A percentile compares a stretch with the other conserved stretches of the same genome.
These are phyloP conservation scores for Mustelus asterias DNA, from an alignment of 2,113 vertebrate genomes.

Conservation along the genomic window DNA sequence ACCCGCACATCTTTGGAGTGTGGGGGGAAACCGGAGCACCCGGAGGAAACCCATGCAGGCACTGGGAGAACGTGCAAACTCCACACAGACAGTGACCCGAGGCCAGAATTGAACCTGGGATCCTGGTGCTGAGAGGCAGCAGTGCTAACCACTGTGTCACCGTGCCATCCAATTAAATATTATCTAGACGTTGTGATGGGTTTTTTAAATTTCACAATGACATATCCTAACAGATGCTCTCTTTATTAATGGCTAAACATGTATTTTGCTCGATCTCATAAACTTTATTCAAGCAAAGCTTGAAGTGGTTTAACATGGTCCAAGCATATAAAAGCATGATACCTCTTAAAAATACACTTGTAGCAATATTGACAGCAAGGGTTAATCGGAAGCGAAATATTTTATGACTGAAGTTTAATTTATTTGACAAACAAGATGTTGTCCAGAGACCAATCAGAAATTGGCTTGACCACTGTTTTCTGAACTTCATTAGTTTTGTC, in stretches of 20 bases:
- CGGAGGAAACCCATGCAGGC: too few species aligned
- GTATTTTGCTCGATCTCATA: background rate
- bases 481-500: background rate
- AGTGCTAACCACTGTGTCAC: too few species aligned
- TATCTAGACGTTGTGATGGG: background rate
- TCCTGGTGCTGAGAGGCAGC: too few species aligned
- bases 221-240: background rate
- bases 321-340: background rate
- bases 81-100: too few species aligned
- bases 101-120: too few species aligned
- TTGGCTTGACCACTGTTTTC: background rate
- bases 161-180: too few species aligned
- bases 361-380: background rate
- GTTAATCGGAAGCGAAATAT: background rate
- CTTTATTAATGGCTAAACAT: background rate
- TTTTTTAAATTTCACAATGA: background rate
- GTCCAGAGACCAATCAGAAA: background rate
- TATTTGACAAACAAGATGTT: background rate
- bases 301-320: background rate
- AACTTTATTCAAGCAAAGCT: background rate
- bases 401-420: background rate
- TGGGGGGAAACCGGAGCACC: too few species aligned
- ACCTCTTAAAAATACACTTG: background rate
- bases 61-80: too few species aligned
- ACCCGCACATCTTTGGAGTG: too few species aligned